Percentiles rank a stretch among this genome's conserved stretches.
phyloP scores from a whole-genome alignment of 2,113 vertebrate genomes.

The Amblyopsis rosae region DNA sequence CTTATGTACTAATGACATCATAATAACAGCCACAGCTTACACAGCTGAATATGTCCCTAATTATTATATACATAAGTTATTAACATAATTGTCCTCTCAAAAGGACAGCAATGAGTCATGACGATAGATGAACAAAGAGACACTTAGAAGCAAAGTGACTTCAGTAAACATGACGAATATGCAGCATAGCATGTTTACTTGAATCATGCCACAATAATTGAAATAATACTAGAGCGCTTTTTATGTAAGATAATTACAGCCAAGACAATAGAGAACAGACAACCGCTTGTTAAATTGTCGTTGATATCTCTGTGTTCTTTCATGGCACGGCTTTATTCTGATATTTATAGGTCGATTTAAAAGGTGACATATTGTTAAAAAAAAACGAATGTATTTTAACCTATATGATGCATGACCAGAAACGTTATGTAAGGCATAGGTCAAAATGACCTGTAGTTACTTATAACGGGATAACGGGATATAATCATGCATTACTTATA shows the following conservation, averaged over 20 bases:
- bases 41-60: too few species aligned
- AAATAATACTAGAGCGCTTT: conserved; percentile 5
- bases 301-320: conserved; percentile 20
- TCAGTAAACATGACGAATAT: neutral
- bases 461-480: too few species aligned
- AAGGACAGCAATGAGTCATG: too few species aligned
- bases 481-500: too few species aligned
- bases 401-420: too few species aligned
- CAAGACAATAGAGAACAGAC: conserved; percentile 31
- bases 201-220: neutral
- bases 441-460: too few species aligned
- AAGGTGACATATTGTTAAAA: neutral
- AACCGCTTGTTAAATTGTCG: conserved; percentile 40
- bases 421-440: too few species aligned
- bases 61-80: too few species aligned
- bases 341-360: neutral
- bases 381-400: neutral
- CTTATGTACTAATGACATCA: too few species aligned
- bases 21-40: too few species aligned
- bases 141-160: neutral
- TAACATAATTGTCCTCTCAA: too few species aligned
- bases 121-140: too few species aligned
- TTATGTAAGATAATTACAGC: conserved; percentile 41
- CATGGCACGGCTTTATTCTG: neutral
- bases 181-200: neutral